These are phyloP conservation scores for Stichodactyla mertensii DNA, from an alignment of 64 coral and sea anemone genomes.

Conservation along the genomic window DNA sequence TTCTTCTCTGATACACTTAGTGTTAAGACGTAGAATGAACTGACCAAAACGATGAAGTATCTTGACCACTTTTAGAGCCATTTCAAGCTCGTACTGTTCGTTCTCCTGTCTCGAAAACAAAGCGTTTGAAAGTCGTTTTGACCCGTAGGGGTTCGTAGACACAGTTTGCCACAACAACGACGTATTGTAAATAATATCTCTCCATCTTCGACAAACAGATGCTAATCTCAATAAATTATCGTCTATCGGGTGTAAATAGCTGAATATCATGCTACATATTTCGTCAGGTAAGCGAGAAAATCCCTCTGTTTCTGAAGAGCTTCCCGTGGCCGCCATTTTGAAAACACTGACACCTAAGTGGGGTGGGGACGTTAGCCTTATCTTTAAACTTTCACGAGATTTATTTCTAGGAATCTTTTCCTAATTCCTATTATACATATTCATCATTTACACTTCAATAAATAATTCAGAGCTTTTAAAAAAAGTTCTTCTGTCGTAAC, in stretches of 20 bases:
- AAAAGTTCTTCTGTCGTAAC: not conserved
- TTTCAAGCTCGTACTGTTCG: slow-evolving; percentile 15
- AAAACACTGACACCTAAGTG: not conserved
- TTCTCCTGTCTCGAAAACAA: slow-evolving; percentile 5
- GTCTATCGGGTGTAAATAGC: slow-evolving; percentile 46
- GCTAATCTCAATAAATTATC: slow-evolving; percentile 53
- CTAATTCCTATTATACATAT: not conserved
- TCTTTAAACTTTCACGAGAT: not conserved
- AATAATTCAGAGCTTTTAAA: not conserved
- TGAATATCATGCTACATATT: slow-evolving; percentile 59
- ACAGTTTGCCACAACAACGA: slow-evolving; percentile 49
- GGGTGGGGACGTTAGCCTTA: not conserved
- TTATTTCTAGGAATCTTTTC: not conserved
- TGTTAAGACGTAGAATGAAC: slow-evolving; percentile 39
- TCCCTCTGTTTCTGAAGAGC: not conserved
- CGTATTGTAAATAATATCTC: slow-evolving; percentile 51
- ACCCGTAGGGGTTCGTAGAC: not conserved
- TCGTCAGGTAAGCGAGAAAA: slow-evolving; percentile 50
- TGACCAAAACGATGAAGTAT: slow-evolving; percentile 59
- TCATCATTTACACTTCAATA: not conserved
- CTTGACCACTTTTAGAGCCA: slow-evolving; percentile 41
- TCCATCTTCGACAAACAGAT: slow-evolving; percentile 54
- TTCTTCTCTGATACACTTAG: slow-evolving; percentile 39
- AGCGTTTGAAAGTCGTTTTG: not conserved
- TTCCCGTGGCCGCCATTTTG: slow-evolving; percentile 10